Evolutionary conservation across 2,797 vertebrate genomes (phyloP).

Genomic region (Chloroceryle amazona): DNA sequence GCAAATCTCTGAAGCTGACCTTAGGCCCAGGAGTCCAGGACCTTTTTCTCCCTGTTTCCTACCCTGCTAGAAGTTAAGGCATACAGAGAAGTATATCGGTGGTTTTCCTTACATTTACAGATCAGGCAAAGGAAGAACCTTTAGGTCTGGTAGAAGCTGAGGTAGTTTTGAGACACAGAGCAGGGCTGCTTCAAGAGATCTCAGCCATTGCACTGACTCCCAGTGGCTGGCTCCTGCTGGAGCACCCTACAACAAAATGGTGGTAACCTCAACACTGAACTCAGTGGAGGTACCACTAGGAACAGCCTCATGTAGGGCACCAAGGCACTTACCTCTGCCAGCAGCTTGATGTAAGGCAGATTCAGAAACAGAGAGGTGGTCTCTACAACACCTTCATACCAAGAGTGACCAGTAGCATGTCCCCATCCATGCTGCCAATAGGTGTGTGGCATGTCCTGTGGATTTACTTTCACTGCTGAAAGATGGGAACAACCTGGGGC

Average conservation of each 20-base stretch:
- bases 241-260: background rate
- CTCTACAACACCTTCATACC: background rate
- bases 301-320: background rate
- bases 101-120: background rate
- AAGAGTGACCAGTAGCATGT: background rate
- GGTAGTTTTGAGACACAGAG: background rate
- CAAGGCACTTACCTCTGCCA: background rate
- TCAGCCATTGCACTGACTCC: background rate
- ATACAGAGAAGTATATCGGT: background rate
- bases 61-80: background rate
- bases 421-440: background rate
- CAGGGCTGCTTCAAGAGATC: background rate
- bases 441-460: background rate
- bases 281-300: no score
- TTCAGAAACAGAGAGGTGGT: background rate
- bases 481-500: background rate
- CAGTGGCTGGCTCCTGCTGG: background rate
- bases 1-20: background rate
- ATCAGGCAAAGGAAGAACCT: background rate
- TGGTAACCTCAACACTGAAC: background rate
- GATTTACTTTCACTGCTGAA: background rate
- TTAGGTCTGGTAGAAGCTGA: background rate
- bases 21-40: background rate
- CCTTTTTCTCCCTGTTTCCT: background rate
- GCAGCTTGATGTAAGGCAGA: background rate